Evolutionary conservation across 2,888 invertebrate genomes (phyloP).

Genomic region (Linyphia triangularis): DNA sequence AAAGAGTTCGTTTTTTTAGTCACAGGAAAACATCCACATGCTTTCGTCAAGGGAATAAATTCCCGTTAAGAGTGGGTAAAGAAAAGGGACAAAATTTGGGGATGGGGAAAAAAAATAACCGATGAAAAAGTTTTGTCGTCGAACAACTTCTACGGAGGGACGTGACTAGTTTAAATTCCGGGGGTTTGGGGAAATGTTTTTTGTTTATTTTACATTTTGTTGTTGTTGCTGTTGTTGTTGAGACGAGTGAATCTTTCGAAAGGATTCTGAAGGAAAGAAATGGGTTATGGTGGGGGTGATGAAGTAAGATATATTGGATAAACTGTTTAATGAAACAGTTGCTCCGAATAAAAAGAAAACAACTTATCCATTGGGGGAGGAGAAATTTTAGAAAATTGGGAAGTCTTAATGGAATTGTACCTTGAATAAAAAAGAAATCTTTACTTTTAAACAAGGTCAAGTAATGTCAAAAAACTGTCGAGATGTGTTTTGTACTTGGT

Average conservation of each 20-base stretch:
- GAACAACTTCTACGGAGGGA: neutral
- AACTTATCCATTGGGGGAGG: no score
- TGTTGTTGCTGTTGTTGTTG: neutral
- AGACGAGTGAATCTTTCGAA: neutral
- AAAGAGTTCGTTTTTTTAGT: neutral
- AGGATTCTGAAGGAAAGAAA: neutral
- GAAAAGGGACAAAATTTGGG: neutral
- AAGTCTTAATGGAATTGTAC: no score
- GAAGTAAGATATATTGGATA: neutral
- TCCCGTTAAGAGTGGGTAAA: neutral
- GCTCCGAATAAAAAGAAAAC: neutral
- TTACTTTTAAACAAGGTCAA: no score
- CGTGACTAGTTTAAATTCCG: slow-evolving; percentile 3
- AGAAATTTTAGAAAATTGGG: no score
- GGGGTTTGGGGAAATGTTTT: neutral
- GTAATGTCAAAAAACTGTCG: no score
- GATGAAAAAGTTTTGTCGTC: neutral
- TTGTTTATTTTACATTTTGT: neutral
- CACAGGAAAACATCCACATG: neutral
- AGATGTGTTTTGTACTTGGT: no score
- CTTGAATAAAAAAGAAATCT: no score
- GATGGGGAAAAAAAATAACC: neutral
- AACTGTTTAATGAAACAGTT: neutral
- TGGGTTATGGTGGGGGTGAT: neutral
- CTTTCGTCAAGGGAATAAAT: neutral